Percentiles rank a stretch among this genome's conserved stretches.
Evolutionary conservation across 2,888 invertebrate genomes (phyloP).

Genomic region (Incurvaria masculella): DNA sequence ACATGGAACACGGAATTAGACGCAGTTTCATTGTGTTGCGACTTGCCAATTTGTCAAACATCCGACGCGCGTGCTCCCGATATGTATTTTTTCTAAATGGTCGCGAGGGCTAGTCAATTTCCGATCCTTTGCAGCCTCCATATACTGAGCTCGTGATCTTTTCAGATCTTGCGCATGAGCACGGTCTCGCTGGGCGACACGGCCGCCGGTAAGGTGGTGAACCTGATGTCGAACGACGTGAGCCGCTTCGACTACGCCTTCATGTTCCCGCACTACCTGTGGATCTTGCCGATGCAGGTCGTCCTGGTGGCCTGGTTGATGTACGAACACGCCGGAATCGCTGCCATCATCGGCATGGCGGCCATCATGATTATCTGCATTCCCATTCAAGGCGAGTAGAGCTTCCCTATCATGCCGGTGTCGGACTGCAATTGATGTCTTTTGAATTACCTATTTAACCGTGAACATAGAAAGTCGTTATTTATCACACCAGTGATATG

Average conservation of each 20-base stretch:
- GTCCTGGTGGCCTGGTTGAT: conserved; percentile 47
- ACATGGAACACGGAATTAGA: too few relatives aligned
- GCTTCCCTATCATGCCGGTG: not conserved
- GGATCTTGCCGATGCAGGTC: conserved; percentile 74
- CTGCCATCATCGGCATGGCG: conserved; percentile 41
- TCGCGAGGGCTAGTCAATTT: too few relatives aligned
- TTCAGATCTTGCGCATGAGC: conserved; percentile 68
- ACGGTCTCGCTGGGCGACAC: conserved; percentile 67
- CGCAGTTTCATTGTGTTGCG: too few relatives aligned
- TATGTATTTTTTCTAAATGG: too few relatives aligned
- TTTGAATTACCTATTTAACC: conserved; percentile 26
- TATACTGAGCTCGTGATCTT: too few relatives aligned
- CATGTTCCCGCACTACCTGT: conserved; percentile 70
- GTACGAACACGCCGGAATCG: conserved; percentile 32
- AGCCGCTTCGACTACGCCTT: conserved; percentile 73
- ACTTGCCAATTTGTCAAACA: too few relatives aligned
- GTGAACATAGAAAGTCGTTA: conserved; percentile 3
- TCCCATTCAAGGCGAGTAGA: conserved; percentile 42
- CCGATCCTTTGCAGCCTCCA: too few relatives aligned
- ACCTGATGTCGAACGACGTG: conserved; percentile 80
- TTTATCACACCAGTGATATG: not conserved
- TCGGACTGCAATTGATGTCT: conserved; percentile 31
- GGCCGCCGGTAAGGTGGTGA: conserved; percentile 73
- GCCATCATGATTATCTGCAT: conserved; percentile 55
- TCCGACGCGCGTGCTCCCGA: too few relatives aligned